Conservation (phyloP, 2,797 vertebrate species). For the Anabas testudineus region DNA sequence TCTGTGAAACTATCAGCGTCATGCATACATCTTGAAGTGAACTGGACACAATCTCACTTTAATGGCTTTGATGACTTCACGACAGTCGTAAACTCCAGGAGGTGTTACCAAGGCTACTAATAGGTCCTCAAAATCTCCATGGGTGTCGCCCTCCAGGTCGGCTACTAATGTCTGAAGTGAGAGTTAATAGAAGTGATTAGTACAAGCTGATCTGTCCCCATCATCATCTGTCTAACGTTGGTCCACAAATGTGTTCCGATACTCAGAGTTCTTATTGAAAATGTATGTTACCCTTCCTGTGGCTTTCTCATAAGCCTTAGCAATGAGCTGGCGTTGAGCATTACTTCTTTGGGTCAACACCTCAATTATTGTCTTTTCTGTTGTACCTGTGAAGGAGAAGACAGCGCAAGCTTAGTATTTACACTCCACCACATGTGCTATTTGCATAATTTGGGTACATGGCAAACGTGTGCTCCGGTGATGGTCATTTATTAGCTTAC, state of each 20-base stretch:
- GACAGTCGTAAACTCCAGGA: conserved; percentile 85
- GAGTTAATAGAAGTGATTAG: background rate
- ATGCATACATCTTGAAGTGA: background rate
- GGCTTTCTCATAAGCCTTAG: conserved; percentile 80
- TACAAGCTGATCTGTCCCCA: background rate
- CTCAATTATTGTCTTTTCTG: conserved; percentile 85
- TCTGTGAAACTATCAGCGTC: too few species aligned
- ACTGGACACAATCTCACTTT: conserved; percentile 80
- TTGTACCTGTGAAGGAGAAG: conserved; percentile 79
- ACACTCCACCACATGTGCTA: background rate
- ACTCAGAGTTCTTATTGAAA: background rate
- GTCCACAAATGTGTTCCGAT: background rate
- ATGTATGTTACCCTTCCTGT: conserved; percentile 81
- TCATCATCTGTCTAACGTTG: background rate
- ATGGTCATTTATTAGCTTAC: conserved; percentile 69
- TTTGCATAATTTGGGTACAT: background rate
- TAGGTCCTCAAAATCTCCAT: conserved; percentile 87
- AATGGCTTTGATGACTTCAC: conserved; percentile 86
- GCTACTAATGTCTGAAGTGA: conserved; percentile 75
- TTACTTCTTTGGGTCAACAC: conserved; percentile 87
- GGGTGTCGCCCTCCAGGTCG: conserved; percentile 89
- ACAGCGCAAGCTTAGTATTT: conserved; percentile 1
- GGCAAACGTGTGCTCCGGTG: background rate
- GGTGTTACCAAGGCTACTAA: conserved; percentile 85
- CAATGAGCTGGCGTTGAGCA: conserved; percentile 87